Evolutionary conservation across 92 coral and sea anemone species (phyloP), one percentile per base, ranked within the genome.

Genomic region (Plumapathes pennacea): DNA sequence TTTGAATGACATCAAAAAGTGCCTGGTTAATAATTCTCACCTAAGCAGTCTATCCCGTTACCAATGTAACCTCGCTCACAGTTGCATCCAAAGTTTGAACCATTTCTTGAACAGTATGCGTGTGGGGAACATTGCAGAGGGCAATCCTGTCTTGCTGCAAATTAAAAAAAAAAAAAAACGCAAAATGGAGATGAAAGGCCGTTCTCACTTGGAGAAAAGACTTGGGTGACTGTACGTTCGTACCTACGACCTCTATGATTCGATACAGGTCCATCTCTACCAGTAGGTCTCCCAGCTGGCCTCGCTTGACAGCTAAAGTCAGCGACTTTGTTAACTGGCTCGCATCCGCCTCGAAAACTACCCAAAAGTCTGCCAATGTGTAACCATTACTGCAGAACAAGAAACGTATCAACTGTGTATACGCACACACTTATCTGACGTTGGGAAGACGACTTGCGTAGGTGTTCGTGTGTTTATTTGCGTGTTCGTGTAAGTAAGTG

Each of bases 61-160:
- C 95, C 97, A 47, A 71, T 67, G 65, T 86, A 86, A 4, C 97
- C 97, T 25, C 81, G 58, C 3, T 70, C 31, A 48, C 97, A 89
- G 7, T 53, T 49, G 29, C 97, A 89, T 46, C 77, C 67, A 54
- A 87, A 87, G 20, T 45, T 44, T 18, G 89, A 77, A 24, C 54
- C 80, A 24, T 87, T 87, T 51, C 95, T 72, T 22, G 75, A 57
- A 45, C 95, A 87, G 55, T 54, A 62, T 5, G 95, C 76, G 7
- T 57, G 23, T 19, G 37, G 36, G 22, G 89, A 85, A 34, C 95
- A 87, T 25, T 37, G 60, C 12, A 52, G 11, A 29, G 95, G 89
- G 58, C 95, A 87, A 19, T 87, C 89, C 22, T 50, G 45, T 38
- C 73, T 72, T 37, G 82, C 95, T 87, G 38, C 37, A 26, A 38